A percentile compares a stretch with the other conserved stretches of the same genome.
Conservation (phyloP, 2,888 invertebrate species). For the Morinoia aosen region DNA sequence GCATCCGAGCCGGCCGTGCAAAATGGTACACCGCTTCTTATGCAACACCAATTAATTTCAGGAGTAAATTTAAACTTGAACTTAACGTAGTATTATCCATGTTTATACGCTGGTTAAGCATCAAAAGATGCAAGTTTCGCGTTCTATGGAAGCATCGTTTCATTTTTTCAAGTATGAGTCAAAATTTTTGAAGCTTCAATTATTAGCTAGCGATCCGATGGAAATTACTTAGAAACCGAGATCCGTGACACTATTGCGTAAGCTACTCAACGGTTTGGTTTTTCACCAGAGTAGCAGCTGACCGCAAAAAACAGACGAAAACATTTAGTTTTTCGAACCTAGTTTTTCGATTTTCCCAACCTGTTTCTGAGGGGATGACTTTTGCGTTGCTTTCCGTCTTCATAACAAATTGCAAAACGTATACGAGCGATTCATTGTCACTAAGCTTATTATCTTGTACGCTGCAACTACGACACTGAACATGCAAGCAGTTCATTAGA, state of each 20-base stretch:
- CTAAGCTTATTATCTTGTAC: background rate
- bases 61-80: background rate
- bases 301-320: background rate
- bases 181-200: too few relatives aligned
- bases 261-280: background rate
- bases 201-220: too few relatives aligned
- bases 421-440: background rate
- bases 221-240: too few relatives aligned
- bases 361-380: background rate
- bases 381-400: background rate
- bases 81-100: background rate
- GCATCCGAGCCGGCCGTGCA: background rate
- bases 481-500: background rate
- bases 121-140: background rate
- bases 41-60: background rate
- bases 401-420: background rate
- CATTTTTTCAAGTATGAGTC: too few relatives aligned
- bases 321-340: background rate
- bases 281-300: background rate
- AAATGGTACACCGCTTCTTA: background rate
- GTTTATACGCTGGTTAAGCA: background rate
- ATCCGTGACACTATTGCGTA: background rate
- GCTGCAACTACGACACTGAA: background rate
- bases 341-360: background rate
- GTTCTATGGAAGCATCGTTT: background rate